These are phyloP conservation scores for Trematocara variabile DNA, from an alignment of 2,113 vertebrate species.

Conservation along the genomic window DNA sequence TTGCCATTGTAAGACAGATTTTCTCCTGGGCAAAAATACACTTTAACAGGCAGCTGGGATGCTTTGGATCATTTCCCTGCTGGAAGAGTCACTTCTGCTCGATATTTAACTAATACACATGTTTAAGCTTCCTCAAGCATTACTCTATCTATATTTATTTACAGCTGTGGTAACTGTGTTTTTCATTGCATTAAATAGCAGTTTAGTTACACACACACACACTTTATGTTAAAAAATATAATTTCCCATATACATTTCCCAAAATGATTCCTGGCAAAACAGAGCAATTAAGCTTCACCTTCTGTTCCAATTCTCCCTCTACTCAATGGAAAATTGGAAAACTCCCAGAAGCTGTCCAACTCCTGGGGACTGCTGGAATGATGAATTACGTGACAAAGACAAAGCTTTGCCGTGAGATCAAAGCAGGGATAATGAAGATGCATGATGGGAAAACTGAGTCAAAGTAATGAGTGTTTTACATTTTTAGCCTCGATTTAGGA, in stretches of 20 bases:
- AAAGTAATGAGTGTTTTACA: background rate
- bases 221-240: background rate
- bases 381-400: slow-evolving; percentile 23
- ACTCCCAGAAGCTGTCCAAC: slow-evolving; percentile 14
- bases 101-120: background rate
- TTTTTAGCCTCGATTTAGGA: background rate
- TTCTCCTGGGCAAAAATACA: background rate
- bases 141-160: background rate
- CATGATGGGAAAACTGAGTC: background rate
- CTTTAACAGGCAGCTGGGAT: background rate
- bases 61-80: background rate
- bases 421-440: slow-evolving; percentile 28
- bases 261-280: slow-evolving; percentile 32
- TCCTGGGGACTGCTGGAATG: slow-evolving; percentile 38
- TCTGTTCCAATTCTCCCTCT: slow-evolving; percentile 33
- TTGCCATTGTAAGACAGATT: background rate
- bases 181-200: background rate
- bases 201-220: too few species aligned
- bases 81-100: background rate
- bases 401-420: slow-evolving; percentile 7
- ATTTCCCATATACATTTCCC: background rate
- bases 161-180: background rate
- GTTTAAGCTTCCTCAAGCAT: background rate
- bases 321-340: slow-evolving; percentile 41
- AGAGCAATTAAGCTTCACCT: slow-evolving; percentile 55